Evolutionary conservation across 2,113 vertebrate species (phyloP), one percentile per base, ranked within the genome.

Genomic region (Psittacula cyanocephala): DNA sequence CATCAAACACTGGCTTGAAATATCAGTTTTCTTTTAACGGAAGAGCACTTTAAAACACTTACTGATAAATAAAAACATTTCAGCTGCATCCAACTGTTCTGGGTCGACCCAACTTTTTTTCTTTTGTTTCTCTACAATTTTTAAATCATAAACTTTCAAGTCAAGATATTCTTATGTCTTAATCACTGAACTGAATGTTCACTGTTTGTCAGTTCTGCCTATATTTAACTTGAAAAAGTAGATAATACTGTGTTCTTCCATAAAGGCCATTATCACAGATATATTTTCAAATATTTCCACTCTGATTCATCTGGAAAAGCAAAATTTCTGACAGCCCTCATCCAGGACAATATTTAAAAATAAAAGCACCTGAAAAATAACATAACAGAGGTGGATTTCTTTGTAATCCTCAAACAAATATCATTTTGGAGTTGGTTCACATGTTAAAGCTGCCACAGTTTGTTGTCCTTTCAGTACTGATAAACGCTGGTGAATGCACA

Each of bases 241-340:
- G 11, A 18, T 41, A 63, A 81, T 41, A 53, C 7, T 8, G 33
- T 52, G 7, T 31, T 59, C 19, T 64, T 59, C 60, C 31, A 35
- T 24, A 35, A 39, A 59, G n/a, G 12, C 1, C 4, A 3, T 68
- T 68, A 27, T n/a, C 0, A 0, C 29, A 81, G 31, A n/a, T 19
- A 12, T 52, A 78, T 6, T 6, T 44, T 80, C 47, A 14, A 39
- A 20, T 22, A 18, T 41, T 88, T 81, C 20, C 31, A 31, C 10
- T 52, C 7, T 19, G 16, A 39, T 77, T 68, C 23, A 37, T 63
- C n/a, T 37, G 17, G 69, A 85, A 93, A 88, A 91, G 17, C 9
- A 52, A 46, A 78, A 43, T 43, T 78, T 63, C 31, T 78, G 47
- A 7, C 23, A 86, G 10, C 2, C 1, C 6, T 57, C n/a, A 7